phyloP scores from a whole-genome alignment of 1,140 invertebrate species.

The Sarcophaga peregrina region DNA sequence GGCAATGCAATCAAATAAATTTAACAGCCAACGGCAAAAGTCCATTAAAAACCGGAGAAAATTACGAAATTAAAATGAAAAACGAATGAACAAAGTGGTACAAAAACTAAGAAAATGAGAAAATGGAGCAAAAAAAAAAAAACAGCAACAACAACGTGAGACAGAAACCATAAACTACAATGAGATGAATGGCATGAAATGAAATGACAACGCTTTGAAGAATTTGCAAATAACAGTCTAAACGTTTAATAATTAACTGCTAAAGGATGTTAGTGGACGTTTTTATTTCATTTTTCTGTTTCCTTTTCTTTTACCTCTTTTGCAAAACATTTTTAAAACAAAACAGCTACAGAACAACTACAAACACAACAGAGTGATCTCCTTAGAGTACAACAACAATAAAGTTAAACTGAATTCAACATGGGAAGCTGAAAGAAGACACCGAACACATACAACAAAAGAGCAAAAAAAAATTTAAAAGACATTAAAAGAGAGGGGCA shows the following conservation, averaged over 20 bases:
- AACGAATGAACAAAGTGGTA: not conserved
- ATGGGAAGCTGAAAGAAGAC: not conserved
- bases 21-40: not conserved
- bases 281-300: not conserved
- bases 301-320: not conserved
- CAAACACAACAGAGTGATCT: not conserved
- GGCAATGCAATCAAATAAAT: not conserved
- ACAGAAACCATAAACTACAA: not conserved
- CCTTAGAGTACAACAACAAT: too few relatives aligned
- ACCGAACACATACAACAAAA: not conserved
- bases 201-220: not conserved
- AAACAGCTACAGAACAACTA: not conserved
- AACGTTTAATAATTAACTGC: conserved; percentile 25
- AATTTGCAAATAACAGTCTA: not conserved
- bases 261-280: conserved; percentile 11
- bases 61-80: not conserved
- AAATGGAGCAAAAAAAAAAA: not conserved
- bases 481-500: not conserved
- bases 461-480: not conserved
- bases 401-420: not conserved
- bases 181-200: not conserved
- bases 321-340: not conserved
- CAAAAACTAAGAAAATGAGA: not conserved
- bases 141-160: not conserved
- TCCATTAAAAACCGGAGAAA: not conserved